Conservation (phyloP, 2,888 invertebrate genomes). For the Stenichneumon culpator region DNA sequence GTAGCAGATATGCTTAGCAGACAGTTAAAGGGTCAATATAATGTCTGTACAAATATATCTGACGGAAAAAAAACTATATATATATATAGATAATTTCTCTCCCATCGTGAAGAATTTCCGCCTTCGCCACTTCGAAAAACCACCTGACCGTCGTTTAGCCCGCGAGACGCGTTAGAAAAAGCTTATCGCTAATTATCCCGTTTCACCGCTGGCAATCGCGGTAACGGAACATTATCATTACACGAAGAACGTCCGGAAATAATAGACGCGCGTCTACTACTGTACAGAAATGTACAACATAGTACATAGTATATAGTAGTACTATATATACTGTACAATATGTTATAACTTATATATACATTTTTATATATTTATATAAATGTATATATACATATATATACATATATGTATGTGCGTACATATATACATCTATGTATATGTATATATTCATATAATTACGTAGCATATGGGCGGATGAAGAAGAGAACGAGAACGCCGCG, state of each 20-base stretch:
- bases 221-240: slow-evolving; percentile 71
- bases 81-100: slow-evolving; percentile 32
- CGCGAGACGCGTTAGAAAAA: slow-evolving; percentile 29
- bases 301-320: slow-evolving; percentile 19
- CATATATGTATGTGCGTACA: not conserved
- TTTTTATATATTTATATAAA: not conserved
- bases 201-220: slow-evolving; percentile 63
- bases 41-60: no score
- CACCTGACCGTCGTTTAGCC: slow-evolving; percentile 38
- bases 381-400: not conserved
- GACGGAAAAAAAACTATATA: no score
- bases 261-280: slow-evolving; percentile 66
- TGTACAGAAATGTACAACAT: slow-evolving; percentile 14
- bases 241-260: slow-evolving; percentile 73
- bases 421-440: not conserved
- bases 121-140: slow-evolving; percentile 6
- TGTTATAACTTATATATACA: not conserved
- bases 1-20: no score
- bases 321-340: slow-evolving; percentile 5
- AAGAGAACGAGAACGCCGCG: slow-evolving; percentile 62
- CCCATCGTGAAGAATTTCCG: not conserved
- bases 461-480: slow-evolving; percentile 41
- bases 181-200: slow-evolving; percentile 67
- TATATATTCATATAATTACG: not conserved
- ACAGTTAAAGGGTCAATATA: no score